These are phyloP conservation scores for Leptarthrus brevirostris DNA, from an alignment of 2,888 invertebrate species.

Conservation along the genomic window DNA sequence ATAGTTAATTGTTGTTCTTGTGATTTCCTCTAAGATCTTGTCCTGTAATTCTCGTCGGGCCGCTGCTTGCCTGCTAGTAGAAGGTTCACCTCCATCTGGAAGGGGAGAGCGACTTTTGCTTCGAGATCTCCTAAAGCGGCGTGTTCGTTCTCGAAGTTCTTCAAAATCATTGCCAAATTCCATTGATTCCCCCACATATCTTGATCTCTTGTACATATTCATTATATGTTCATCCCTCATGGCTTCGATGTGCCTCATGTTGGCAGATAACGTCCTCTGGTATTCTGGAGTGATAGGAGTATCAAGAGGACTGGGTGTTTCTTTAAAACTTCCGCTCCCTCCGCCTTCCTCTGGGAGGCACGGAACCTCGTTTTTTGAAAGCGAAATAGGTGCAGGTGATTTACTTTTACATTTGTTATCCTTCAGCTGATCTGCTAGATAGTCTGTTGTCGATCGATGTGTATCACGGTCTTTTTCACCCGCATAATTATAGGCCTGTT, in stretches of 20 bases:
- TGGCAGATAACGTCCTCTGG: conserved; percentile 59
- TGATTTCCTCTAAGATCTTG: conserved; percentile 60
- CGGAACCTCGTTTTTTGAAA: conserved; percentile 45
- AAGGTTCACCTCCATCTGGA: conserved; percentile 43
- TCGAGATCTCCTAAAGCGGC: conserved; percentile 62
- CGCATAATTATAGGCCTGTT: conserved; percentile 55
- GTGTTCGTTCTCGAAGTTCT: conserved; percentile 60
- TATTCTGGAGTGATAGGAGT: conserved; percentile 55
- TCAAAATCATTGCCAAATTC: conserved; percentile 60
- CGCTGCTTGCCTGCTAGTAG: conserved; percentile 57
- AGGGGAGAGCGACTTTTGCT: conserved; percentile 63
- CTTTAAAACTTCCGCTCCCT: background rate
- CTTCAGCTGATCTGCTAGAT: conserved; percentile 29
- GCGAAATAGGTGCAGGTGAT: background rate
- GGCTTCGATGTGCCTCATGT: conserved; percentile 59
- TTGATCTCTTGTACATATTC: conserved; percentile 62
- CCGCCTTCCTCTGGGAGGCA: conserved; percentile 25
- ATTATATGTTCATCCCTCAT: conserved; percentile 58
- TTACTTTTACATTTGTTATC: conserved; percentile 8
- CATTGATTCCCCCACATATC: conserved; percentile 64
- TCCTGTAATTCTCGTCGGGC: conserved; percentile 60
- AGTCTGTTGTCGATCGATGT: conserved; percentile 53
- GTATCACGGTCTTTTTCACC: background rate
- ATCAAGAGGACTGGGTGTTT: background rate
- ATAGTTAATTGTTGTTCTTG: conserved; percentile 60